Percentiles rank a stretch among this genome's conserved stretches.
phyloP scores from a whole-genome alignment of 2,797 vertebrate genomes.

The Nothura maculosa region DNA sequence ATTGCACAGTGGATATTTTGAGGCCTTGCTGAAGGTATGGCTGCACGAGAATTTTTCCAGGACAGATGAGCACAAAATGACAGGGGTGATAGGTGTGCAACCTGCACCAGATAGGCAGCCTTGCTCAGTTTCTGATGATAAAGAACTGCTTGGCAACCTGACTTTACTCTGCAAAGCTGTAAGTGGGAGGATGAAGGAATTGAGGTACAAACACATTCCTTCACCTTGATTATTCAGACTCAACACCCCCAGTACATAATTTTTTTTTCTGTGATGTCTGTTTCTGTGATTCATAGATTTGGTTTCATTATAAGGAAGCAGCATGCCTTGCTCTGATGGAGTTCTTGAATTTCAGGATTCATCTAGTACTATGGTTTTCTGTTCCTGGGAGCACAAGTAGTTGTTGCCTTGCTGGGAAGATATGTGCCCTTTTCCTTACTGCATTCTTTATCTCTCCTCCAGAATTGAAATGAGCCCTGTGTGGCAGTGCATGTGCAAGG shows the following conservation, averaged over 20 bases:
- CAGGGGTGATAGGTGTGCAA: background rate
- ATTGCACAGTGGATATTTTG: background rate
- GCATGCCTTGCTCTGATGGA: background rate
- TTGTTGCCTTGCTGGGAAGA: background rate
- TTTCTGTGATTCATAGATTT: background rate
- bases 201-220: background rate
- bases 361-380: background rate
- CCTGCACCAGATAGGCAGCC: background rate
- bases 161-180: background rate
- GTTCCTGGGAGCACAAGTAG: background rate
- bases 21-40: background rate
- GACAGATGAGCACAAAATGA: background rate
- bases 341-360: background rate
- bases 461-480: background rate
- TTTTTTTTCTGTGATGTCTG: background rate
- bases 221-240: background rate
- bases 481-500: background rate
- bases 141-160: background rate
- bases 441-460: background rate
- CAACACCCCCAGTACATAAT: background rate
- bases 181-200: background rate
- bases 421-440: background rate
- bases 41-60: background rate
- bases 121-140: background rate
- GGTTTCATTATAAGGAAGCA: background rate